These are phyloP conservation scores for Dryadula phaetusa DNA, from an alignment of 2,888 invertebrate species.

Conservation along the genomic window DNA sequence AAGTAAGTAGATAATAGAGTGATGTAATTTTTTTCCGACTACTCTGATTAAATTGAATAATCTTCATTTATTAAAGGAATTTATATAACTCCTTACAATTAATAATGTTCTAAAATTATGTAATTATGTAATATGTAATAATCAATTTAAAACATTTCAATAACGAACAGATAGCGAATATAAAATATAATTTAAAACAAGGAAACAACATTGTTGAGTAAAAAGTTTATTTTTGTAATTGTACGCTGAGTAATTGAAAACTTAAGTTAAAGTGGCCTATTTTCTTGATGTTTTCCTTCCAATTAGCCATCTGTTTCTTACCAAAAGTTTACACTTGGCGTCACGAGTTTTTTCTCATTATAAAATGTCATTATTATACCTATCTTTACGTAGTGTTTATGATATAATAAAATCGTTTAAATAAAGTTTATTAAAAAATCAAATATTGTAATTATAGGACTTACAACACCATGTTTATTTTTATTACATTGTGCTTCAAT, in stretches of 20 bases:
- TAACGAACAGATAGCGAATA: not conserved
- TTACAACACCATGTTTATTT: too few relatives aligned
- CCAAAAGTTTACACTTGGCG: slow-evolving; percentile 6
- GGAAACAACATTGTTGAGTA: slow-evolving; percentile 5
- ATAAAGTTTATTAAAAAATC: too few relatives aligned
- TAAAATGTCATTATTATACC: not conserved
- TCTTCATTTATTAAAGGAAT: too few relatives aligned
- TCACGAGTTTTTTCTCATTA: not conserved
- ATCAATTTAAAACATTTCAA: not conserved
- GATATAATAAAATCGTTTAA: not conserved
- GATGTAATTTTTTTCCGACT: too few relatives aligned
- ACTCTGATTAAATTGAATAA: too few relatives aligned
- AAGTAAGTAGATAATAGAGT: too few relatives aligned
- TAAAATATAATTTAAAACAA: not conserved
- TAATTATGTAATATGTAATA: not conserved
- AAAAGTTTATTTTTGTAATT: slow-evolving; percentile 18
- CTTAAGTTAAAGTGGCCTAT: slow-evolving; percentile 5
- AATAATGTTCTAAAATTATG: too few relatives aligned
- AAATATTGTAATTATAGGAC: too few relatives aligned
- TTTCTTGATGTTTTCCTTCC: slow-evolving; percentile 25
- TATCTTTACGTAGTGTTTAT: not conserved
- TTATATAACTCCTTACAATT: too few relatives aligned
- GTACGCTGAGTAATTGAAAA: slow-evolving; percentile 25
- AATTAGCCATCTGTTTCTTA: slow-evolving; percentile 26
- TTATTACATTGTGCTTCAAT: too few relatives aligned